phyloP scores from a whole-genome alignment of 2,888 invertebrate species.

The Calameuta idolon region DNA sequence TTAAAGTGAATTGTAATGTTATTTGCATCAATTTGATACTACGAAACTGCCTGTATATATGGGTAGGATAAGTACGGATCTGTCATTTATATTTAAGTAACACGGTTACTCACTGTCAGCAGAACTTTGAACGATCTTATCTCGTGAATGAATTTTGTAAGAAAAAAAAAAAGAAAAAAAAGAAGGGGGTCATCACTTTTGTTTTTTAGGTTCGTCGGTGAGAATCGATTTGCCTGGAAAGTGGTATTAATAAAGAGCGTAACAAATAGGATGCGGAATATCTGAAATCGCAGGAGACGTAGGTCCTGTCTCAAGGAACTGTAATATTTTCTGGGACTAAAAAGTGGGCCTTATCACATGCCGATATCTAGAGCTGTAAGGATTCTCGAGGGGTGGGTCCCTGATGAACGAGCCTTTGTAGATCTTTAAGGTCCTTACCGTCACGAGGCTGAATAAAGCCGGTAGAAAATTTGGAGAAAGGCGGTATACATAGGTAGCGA shows the following conservation, averaged over 20 bases:
- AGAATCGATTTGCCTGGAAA: neutral
- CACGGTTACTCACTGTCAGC: neutral
- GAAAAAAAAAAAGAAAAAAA: neutral
- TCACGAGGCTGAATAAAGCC: neutral
- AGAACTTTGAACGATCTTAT: neutral
- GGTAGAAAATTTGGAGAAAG: neutral
- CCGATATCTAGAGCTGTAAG: constrained; percentile 46
- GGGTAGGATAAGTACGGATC: neutral
- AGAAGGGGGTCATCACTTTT: neutral
- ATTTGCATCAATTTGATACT: neutral
- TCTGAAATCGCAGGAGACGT: constrained; percentile 35
- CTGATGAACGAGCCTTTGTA: neutral
- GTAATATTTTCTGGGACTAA: neutral
- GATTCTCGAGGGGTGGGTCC: constrained; percentile 30
- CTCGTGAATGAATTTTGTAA: neutral
- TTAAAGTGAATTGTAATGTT: neutral
- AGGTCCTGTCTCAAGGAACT: neutral
- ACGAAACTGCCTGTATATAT: neutral
- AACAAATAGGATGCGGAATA: constrained; percentile 46
- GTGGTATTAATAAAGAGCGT: constrained; percentile 50
- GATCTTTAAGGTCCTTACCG: neutral
- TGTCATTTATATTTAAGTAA: neutral
- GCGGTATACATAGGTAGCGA: constrained; percentile 22
- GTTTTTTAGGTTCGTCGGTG: neutral
- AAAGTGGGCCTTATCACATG: neutral